Percentiles rank a stretch among this genome's conserved stretches.
Evolutionary conservation across 2,113 vertebrate species (phyloP).

Genomic region (Hyla sarda): DNA sequence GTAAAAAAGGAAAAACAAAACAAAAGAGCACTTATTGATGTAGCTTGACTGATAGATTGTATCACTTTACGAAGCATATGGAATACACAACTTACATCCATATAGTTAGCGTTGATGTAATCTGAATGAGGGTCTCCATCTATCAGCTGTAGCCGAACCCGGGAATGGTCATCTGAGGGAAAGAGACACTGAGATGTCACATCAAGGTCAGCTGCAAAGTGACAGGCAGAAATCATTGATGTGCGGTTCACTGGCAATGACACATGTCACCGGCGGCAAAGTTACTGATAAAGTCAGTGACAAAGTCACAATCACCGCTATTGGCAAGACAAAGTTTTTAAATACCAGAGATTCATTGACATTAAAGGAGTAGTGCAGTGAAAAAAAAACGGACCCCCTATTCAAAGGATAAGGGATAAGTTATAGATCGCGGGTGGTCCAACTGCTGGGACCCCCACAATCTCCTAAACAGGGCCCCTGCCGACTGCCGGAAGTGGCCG

Average conservation of each 20-base stretch:
- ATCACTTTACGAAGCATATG: neutral
- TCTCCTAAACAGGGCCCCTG: no score
- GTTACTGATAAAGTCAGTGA: slow-evolving; percentile 7
- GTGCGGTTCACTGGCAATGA: slow-evolving; percentile 34
- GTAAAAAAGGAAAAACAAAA: neutral
- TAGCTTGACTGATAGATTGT: neutral
- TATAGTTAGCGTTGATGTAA: slow-evolving; percentile 99
- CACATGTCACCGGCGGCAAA: slow-evolving; percentile 49
- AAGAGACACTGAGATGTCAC: slow-evolving; percentile 43
- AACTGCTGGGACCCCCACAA: no score
- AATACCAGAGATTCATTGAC: slow-evolving; percentile 3
- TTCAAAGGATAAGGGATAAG: no score
- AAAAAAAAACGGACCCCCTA: no score
- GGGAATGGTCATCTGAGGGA: slow-evolving; percentile 88
- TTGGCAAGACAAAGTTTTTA: slow-evolving; percentile 18
- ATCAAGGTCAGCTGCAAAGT: slow-evolving; percentile 36
- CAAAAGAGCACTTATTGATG: neutral
- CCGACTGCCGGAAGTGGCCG: no score
- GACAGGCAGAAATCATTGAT: slow-evolving; percentile 36
- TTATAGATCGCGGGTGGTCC: no score
- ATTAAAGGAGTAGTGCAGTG: no score
- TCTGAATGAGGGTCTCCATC: slow-evolving; percentile 96
- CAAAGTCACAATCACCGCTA: slow-evolving; percentile 36
- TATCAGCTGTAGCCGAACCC: slow-evolving; percentile 90
- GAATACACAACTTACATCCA: slow-evolving; percentile 83